Conservation (phyloP, 2,888 invertebrate species). For the Tetragnatha montana region DNA sequence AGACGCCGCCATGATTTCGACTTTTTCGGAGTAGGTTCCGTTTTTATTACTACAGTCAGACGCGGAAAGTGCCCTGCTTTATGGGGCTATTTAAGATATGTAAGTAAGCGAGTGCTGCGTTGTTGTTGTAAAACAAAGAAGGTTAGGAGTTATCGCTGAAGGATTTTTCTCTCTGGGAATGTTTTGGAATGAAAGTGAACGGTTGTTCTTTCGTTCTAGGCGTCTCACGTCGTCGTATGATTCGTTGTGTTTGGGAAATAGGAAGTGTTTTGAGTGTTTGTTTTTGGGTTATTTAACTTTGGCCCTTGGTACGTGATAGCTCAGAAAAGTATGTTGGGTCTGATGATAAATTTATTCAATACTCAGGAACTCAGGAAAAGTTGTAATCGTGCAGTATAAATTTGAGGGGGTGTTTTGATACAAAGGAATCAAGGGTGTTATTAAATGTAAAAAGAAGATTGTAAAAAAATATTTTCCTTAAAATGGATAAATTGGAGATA, state of each 20-base stretch:
- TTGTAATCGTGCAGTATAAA: too few relatives aligned
- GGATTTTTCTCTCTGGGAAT: background rate
- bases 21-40: background rate
- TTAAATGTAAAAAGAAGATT: too few relatives aligned
- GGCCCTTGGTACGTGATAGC: background rate
- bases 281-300: background rate
- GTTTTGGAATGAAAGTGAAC: background rate
- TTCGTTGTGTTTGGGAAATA: background rate
- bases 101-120: background rate
- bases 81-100: conserved; percentile 11
- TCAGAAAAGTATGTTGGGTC: too few relatives aligned
- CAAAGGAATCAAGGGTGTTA: too few relatives aligned
- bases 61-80: conserved; percentile 7
- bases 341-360: too few relatives aligned
- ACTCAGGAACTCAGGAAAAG: too few relatives aligned
- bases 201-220: background rate
- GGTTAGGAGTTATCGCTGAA: background rate
- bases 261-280: background rate
- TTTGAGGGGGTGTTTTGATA: too few relatives aligned
- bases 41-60: background rate
- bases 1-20: conserved; percentile 29
- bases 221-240: background rate
- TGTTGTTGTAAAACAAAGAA: background rate
- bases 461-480: too few relatives aligned
- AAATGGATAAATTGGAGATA: too few relatives aligned